Evolutionary conservation across 2,888 invertebrate genomes (phyloP).

Genomic region (Tethea ocularis): DNA sequence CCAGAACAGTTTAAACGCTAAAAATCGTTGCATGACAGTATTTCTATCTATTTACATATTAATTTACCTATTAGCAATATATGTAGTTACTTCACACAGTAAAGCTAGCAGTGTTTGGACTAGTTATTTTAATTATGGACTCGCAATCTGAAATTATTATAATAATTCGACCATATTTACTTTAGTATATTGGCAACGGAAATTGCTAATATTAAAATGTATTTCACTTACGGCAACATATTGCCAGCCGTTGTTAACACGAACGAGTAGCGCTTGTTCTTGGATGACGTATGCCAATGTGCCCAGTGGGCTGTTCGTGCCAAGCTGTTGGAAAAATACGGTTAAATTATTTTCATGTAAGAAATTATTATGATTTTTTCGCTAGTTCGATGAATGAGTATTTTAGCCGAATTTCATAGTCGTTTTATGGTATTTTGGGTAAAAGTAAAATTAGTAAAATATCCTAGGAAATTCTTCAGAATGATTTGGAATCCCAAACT

Average conservation of each 20-base stretch:
- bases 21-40: too few species aligned
- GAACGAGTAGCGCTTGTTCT: slow-evolving; percentile 94
- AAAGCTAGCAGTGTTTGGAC: neutral
- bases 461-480: too few species aligned
- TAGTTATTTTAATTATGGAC: neutral
- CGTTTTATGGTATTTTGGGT: too few species aligned
- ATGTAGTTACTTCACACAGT: neutral
- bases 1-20: too few species aligned
- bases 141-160: neutral
- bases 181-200: slow-evolving; percentile 20
- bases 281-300: slow-evolving; percentile 96
- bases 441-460: too few species aligned
- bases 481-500: too few species aligned
- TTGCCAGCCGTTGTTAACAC: slow-evolving; percentile 97
- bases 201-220: slow-evolving; percentile 23
- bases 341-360: slow-evolving; percentile 2
- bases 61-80: neutral
- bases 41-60: too few species aligned
- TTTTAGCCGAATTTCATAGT: neutral
- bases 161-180: slow-evolving; percentile 20
- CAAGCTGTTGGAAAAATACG: slow-evolving; percentile 56
- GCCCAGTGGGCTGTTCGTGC: slow-evolving; percentile 86
- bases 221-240: slow-evolving; percentile 92
- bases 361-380: neutral
- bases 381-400: neutral